Base-by-base conservation (phyloP, 2,888 invertebrate genomes). In the Nephrocerus scutellatus region DNA sequence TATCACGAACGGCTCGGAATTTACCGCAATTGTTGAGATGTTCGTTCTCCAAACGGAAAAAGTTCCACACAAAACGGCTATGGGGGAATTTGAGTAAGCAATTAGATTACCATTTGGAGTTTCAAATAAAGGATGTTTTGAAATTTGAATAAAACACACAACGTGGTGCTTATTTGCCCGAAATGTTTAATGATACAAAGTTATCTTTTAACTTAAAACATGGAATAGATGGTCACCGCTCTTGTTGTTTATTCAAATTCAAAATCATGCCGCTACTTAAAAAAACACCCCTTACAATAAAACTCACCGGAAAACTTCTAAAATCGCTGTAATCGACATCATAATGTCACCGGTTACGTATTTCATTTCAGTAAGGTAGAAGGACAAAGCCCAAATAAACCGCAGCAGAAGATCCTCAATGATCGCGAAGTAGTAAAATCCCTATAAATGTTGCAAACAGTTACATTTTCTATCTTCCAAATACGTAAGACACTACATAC, bases 21-120 rank as follows among this genome's bases (percentile, higher is more conserved):
- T 89, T 87, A 66, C 98, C 98, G 72, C 97, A 97, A 72, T 98
- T 99, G 72, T 98, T 98, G 25, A 98, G 73, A 68, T 98, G 98
- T 64, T 98, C 98, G 73, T 98, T 98, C 72, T 98, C 98, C 57
- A 98, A 68, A 0, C 98, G 96, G 74, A 98, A 96, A 71, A 92
- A 98, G 71, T 98, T 98, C 98, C 98, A 98, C 30, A 98, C 81
- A 70, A 97, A 98, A 38, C 97, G 79, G 60, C 89, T 86, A 63
- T 10, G 35, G 38, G 21, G 15, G n/a, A n/a, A n/a, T n/a, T n/a
- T n/a, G 16, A 24, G 13, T 14, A 15, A 22, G 13, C 10, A 21
- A 31, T n/a, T n/a, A n/a, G n/a, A n/a, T n/a, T n/a, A n/a, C n/a
- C n/a, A n/a, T n/a, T n/a, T n/a, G n/a, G n/a, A n/a, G n/a, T n/a